Conservation (phyloP, 2,113 vertebrate genomes). For the Pelecanoides urinatrix region DNA sequence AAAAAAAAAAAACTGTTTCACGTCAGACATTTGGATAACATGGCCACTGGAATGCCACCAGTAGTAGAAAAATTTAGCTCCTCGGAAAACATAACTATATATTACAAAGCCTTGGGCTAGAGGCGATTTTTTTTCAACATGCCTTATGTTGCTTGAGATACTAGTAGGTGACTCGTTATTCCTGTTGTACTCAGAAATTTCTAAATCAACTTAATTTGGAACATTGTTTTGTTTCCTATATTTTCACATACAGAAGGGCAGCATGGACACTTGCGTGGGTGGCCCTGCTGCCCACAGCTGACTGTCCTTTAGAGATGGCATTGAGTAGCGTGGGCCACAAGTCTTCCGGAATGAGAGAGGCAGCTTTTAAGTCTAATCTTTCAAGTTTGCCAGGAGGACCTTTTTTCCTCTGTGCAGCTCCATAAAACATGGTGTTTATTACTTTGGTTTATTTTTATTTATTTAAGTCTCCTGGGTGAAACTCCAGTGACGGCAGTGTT, state of each 20-base stretch:
- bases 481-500: slow-evolving; percentile 59
- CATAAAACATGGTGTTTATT: slow-evolving; percentile 79
- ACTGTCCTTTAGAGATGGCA: not conserved
- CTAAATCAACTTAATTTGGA: not conserved
- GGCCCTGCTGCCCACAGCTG: not conserved
- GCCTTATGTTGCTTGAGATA: not conserved
- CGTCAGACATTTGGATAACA: not conserved
- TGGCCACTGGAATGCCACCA: not conserved
- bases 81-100: not conserved
- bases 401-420: slow-evolving; percentile 5
- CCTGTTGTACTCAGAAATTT: not conserved
- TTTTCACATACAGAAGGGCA: not conserved
- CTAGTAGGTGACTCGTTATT: not conserved
- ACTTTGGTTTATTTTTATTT: slow-evolving; percentile 79
- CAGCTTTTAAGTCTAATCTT: not conserved
- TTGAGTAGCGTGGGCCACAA: not conserved
- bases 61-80: not conserved
- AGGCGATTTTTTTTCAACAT: not conserved
- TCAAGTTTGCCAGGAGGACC: not conserved
- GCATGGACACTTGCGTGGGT: not conserved
- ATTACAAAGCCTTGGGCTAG: not conserved
- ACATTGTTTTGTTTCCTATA: not conserved
- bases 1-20: not conserved
- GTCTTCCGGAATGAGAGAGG: slow-evolving; percentile 27
- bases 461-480: slow-evolving; percentile 67